Base-by-base conservation (phyloP, 1,140 invertebrate genomes). In the Eumeta japonica region DNA sequence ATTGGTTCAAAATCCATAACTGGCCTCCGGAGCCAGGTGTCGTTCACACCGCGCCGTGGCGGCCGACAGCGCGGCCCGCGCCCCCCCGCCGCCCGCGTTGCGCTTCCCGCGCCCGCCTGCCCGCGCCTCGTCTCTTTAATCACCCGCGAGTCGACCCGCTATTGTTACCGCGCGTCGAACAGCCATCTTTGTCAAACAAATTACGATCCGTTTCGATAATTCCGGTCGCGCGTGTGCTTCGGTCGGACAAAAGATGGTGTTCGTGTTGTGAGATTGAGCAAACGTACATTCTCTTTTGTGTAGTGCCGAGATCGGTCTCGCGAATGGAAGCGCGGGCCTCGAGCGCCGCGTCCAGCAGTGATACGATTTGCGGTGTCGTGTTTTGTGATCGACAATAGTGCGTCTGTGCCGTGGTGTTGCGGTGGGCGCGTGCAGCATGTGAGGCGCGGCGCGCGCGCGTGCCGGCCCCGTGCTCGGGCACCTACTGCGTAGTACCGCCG, bases 1-100 rank as follows among this genome's bases (percentile, higher is more conserved):
- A 76, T 76, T 76, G 73, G 73, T 73, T 71, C 62, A 71, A 74
- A 74, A 76, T 74, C 70, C 70, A 72, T 71, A 71, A 74, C 67
- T 73, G 72, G 67, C 72, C 67, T 65, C 68, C 51, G 61, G 64
- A 70, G 65, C 70, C 73, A 76, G 73, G 73, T 76, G 73, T 76
- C 73, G 70, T 76, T 76, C 73, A 76, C 73, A 76, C 73, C 70
- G 70, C 71, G 72, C 64, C 67, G n/a, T n/a, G n/a, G n/a, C n/a
- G n/a, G n/a, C n/a, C n/a, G n/a, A n/a, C n/a, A n/a, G n/a, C n/a
- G n/a, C n/a, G n/a, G n/a, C n/a, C n/a, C n/a, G n/a, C n/a, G n/a
- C n/a, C n/a, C n/a, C n/a, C n/a, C n/a, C n/a, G n/a, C n/a, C n/a
- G n/a, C n/a, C n/a, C n/a, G n/a, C n/a, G n/a, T n/a, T n/a, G n/a